Evolutionary conservation across 2,113 vertebrate species (phyloP), one percentile per base, ranked within the genome.

Genomic region (Aphyosemion australe): DNA sequence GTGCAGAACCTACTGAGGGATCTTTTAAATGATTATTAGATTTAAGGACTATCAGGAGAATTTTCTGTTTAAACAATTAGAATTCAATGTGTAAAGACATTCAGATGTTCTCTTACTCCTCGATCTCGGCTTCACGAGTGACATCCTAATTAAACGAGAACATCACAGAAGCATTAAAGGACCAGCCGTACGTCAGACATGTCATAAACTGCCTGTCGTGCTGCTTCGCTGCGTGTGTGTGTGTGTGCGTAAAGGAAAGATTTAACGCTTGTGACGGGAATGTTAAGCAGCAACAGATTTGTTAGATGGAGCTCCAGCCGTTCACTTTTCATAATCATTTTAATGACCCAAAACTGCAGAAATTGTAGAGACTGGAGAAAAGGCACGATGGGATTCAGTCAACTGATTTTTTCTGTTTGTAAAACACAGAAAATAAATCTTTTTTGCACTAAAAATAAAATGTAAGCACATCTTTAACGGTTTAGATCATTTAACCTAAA

Each of bases 61-160:
- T 66, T 59, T 67, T 11, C 20, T 37, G 9, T n/a, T 67, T 37
- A 54, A 68, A 58, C 64, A 65, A 37, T 37, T 37, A 1, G 7
- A 50, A 9, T 43, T 54, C 32, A 51, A 7, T 1, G 1, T 7
- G 37, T 39, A 31, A 31, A 58, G 34, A 59, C 45, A 63, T 63
- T 11, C 48, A 75, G 20, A 77, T 66, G 49, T 42, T 45, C 37
- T 71, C 61, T 16, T 12, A 66, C 49, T 78, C 39, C 60, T 66
- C 78, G 58, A 74, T 74, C 72, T 2, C 3, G 5, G 45, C 48
- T 70, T 74, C 49, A 54, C 82, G 64, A 87, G 67, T 87, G 83
- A 85, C 79, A 84, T 72, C 72, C 76, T 74, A 72, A 86, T 84
- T 87, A 89, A 85, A 72, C 15, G 51, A 76, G 59, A 69, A 60